Base-by-base conservation (phyloP, 2,888 invertebrate genomes). In the Cacoxenus indagator region DNA sequence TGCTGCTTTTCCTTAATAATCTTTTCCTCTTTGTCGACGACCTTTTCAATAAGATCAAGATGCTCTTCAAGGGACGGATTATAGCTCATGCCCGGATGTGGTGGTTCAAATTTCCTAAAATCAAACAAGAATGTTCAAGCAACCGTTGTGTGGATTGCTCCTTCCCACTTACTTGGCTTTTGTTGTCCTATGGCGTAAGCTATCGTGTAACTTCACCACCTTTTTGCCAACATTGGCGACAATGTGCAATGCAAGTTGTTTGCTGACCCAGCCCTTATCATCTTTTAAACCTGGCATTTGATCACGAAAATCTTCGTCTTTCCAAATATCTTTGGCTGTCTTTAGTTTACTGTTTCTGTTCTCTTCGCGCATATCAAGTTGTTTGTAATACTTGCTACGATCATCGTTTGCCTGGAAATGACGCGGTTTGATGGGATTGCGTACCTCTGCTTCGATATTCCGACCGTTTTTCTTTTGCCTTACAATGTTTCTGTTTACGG, bases 21-120 rank as follows among this genome's bases (percentile, higher is more conserved):
- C 84, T 92, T 90, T 75, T 91, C 85, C 87, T 97, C 97, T 68
- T 93, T 92, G 27, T 91, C 89, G 1, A 92, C 91, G 17, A 96
- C 93, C 68, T 91, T 87, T 24, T 89, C 85, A 4, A 98, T 87
- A 26, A 98, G 88, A 2, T 92, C 90, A 88, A 94, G 94, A 85
- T 98, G 97, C 85, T 96, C 95, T 84, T 92, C 89, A 0, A 87
- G 93, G 1, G 93, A 91, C 1, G 98, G 98, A 89, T 98, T 98
- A 78, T 98, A 97, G 45, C 97, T 98, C 82, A 92, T 92, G 48
- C 97, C 98, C 0, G 97, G 95, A 88, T 97, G 96, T 0, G 97
- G 96, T 0, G 90, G 70, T 76, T 94, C 94, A 14, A 97, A 90
- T 64, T 93, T 90, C 37, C 92, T 91, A 43, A 91, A 80, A 62